Evolutionary conservation across 1,140 invertebrate genomes (phyloP), one percentile per base, ranked within the genome.

Genomic region (Tenebrio molitor): DNA sequence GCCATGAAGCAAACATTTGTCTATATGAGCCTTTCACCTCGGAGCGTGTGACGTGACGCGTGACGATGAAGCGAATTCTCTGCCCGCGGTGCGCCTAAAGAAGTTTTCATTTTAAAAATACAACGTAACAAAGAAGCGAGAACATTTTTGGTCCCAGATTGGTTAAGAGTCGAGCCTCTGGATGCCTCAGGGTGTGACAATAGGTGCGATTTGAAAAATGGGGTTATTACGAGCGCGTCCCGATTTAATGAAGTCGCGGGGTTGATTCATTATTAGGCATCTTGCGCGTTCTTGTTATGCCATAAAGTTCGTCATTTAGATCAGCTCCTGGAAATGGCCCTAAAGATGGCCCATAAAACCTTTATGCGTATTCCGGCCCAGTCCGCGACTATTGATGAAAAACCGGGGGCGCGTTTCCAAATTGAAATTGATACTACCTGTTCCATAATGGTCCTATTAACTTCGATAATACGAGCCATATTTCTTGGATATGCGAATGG

Each of bases 371-470:
- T 72, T 72, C 46, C 58, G 34, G 63, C 63, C 46, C 39, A 46
- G 42, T 66, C 29, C 29, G 42, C 70, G 29, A 72, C 64, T 66
- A 50, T 53, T 39, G 63, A 46, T 36, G 46, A 50, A 46, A 67
- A 72, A 67, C 41, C 25, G 34, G 23, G 12, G 50, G 50, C 21
- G 21, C 62, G 34, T 72, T 67, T 67, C 62, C 64, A 58, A 72
- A 72, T 72, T 72, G 63, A 72, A 72, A 72, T 72, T 72, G 71
- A 72, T 72, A 72, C 66, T 67, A 65, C 71, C 63, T 58, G 64
- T 41, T 65, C 64, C 50, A 41, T 42, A 66, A 66, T 42, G 36
- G 64, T 66, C 36, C 17, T 72, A 50, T 29, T 67, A 66, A 66
- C 71, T 41, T n/a, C 41, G 44, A 72, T 72, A 58, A 58, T 50